Percentiles rank a stretch among this genome's conserved stretches.
These are phyloP conservation scores for Coilia nasus DNA, from an alignment of 2,797 vertebrate species.

Conservation along the genomic window DNA sequence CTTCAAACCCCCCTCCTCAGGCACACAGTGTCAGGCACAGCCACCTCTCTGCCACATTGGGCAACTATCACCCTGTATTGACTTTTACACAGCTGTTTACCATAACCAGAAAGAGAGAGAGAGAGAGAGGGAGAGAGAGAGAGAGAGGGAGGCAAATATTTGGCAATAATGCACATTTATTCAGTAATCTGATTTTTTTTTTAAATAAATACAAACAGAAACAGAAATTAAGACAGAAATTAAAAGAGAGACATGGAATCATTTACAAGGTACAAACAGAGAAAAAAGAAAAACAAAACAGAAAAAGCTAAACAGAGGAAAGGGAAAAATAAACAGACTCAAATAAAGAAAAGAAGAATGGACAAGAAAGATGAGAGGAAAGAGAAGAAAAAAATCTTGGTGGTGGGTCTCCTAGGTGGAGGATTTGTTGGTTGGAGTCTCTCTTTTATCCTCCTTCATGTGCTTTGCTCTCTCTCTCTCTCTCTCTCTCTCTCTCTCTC, in stretches of 20 bases:
- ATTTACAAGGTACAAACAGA: background rate
- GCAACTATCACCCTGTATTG: constrained; percentile 22
- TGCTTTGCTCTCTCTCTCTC: constrained; percentile 15
- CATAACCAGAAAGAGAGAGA: background rate
- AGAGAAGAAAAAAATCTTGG: background rate
- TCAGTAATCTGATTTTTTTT: too few species aligned
- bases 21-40: constrained; percentile 69
- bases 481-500: constrained; percentile 15
- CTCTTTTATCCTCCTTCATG: too few species aligned
- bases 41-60: constrained; percentile 56
- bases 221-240: background rate
- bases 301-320: background rate
- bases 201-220: background rate
- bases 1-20: constrained; percentile 59
- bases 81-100: background rate
- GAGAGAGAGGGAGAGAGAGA: background rate
- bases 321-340: background rate
- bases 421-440: too few species aligned
- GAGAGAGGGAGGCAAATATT: background rate
- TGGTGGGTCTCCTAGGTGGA: too few species aligned
- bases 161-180: too few species aligned
- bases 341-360: background rate
- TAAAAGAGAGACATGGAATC: too few species aligned
- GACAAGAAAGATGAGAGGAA: background rate
- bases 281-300: background rate